Conservation (phyloP, 2,888 invertebrate genomes). For the Congeria kusceri region DNA sequence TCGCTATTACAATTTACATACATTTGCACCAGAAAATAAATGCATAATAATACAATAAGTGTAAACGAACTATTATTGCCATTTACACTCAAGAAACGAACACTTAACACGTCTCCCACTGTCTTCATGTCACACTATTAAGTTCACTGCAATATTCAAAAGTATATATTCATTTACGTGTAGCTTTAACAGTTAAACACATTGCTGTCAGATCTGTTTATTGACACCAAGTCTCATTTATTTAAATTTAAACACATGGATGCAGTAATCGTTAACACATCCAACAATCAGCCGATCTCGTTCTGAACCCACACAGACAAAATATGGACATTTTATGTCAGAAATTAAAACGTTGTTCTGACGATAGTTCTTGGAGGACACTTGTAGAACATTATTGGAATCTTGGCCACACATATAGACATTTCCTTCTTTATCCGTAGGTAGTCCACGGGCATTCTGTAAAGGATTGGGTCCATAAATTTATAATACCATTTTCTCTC, state of each 20-base stretch:
- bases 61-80: too few relatives aligned
- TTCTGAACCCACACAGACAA: neutral
- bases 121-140: too few relatives aligned
- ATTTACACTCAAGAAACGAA: too few relatives aligned
- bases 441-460: neutral
- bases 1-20: too few relatives aligned
- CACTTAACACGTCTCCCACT: too few relatives aligned
- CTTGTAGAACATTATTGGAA: conserved; percentile 13
- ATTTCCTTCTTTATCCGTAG: conserved; percentile 13
- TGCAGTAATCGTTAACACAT: neutral
- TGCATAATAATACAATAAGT: too few relatives aligned
- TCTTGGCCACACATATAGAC: conserved; percentile 1
- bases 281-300: neutral
- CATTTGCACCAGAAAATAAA: too few relatives aligned
- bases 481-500: neutral
- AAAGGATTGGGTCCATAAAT: neutral
- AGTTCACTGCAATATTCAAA: too few relatives aligned
- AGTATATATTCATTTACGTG: too few relatives aligned
- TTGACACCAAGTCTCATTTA: too few relatives aligned
- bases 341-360: neutral
- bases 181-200: too few relatives aligned
- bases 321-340: neutral
- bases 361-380: conserved; percentile 1
- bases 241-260: neutral
- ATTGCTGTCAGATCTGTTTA: too few relatives aligned